These are phyloP conservation scores for Trogon surrucura DNA, from an alignment of 2,113 vertebrate genomes.

Conservation along the genomic window DNA sequence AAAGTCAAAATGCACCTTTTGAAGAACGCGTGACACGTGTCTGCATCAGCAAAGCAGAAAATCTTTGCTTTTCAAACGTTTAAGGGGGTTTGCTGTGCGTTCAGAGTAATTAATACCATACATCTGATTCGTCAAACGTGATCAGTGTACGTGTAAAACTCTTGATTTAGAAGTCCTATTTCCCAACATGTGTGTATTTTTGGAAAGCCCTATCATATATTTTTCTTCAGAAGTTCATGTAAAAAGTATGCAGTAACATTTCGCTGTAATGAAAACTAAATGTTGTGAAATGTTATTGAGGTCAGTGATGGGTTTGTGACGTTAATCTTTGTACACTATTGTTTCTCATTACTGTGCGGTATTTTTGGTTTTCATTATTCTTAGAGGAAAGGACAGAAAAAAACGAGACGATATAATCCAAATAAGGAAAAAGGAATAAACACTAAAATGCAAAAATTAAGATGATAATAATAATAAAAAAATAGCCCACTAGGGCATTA, in stretches of 20 bases:
- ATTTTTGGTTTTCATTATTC: constrained; percentile 70
- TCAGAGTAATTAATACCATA: constrained; percentile 68
- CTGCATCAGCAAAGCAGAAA: not conserved
- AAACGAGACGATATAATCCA: constrained; percentile 61
- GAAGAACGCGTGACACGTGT: constrained; percentile 4
- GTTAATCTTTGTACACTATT: constrained; percentile 51
- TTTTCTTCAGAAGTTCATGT: constrained; percentile 70
- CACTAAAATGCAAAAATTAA: constrained; percentile 15
- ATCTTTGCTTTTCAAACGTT: not conserved
- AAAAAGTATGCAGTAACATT: constrained; percentile 48
- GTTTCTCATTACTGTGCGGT: constrained; percentile 60
- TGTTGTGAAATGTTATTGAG: constrained; percentile 63
- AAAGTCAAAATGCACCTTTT: constrained; percentile 47
- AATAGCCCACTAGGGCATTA: not conserved
- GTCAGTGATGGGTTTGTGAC: constrained; percentile 65
- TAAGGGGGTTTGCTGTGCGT: constrained; percentile 33
- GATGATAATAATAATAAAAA: not conserved
- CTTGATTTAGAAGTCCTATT: constrained; percentile 68
- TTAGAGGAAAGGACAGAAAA: constrained; percentile 45
- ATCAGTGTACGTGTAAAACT: constrained; percentile 63
- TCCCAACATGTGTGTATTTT: constrained; percentile 70
- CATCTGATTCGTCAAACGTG: constrained; percentile 66
- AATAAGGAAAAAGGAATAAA: constrained; percentile 46
- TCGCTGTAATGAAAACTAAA: constrained; percentile 61
- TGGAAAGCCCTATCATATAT: constrained; percentile 71